Conservation (phyloP, 2,113 vertebrate species). For the Clarias magur region DNA sequence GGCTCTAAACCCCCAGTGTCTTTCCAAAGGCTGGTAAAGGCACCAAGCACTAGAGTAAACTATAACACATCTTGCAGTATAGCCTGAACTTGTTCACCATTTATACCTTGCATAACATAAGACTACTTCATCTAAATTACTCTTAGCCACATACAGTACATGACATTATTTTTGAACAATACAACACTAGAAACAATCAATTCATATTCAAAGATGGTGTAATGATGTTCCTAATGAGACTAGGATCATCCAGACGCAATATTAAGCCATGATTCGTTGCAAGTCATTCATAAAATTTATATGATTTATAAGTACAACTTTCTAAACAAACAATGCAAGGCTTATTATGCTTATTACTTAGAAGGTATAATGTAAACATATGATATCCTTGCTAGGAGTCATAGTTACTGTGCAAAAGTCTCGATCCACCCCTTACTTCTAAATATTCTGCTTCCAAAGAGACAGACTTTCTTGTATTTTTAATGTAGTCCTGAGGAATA, state of each 20-base stretch:
- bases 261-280: neutral
- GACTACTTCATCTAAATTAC: constrained; percentile 2
- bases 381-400: neutral
- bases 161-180: neutral
- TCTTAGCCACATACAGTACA: neutral
- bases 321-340: neutral
- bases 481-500: no score
- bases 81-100: neutral
- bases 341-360: neutral
- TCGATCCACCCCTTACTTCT: no score
- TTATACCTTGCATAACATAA: neutral
- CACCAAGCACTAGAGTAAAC: neutral
- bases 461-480: no score
- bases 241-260: neutral
- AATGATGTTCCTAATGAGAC: neutral
- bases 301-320: neutral
- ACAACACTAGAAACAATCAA: neutral
- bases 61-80: constrained; percentile 8
- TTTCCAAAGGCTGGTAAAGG: neutral
- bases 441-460: no score
- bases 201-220: neutral
- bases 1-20: neutral
- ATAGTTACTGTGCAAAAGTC: no score
- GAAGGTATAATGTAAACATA: neutral
- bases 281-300: neutral